These are phyloP conservation scores for Acromyrmex charruanus DNA, from an alignment of 1,140 invertebrate genomes.

Conservation along the genomic window DNA sequence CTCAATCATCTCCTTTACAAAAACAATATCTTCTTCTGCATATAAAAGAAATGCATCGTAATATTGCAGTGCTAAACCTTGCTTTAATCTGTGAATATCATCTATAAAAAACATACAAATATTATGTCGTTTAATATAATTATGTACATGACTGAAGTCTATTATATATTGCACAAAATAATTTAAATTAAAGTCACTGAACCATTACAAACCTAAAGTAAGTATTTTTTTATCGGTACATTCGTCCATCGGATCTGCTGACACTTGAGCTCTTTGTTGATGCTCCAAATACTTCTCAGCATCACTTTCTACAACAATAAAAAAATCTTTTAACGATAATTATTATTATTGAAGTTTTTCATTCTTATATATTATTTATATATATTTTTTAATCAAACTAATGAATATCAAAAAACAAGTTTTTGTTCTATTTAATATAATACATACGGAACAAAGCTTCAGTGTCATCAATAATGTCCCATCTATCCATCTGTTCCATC, in stretches of 20 bases:
- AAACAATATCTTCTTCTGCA: constrained; percentile 89
- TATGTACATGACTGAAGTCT: constrained; percentile 14
- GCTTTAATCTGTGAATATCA: constrained; percentile 86
- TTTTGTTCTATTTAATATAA: constrained; percentile 1
- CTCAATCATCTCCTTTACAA: constrained; percentile 88
- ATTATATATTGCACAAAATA: constrained; percentile 45
- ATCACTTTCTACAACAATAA: constrained; percentile 82
- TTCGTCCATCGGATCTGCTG: constrained; percentile 70
- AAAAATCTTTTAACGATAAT: constrained; percentile 12
- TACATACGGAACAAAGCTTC: constrained; percentile 87
- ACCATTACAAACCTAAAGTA: constrained; percentile 78
- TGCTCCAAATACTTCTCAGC: constrained; percentile 78
- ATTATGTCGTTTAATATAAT: constrained; percentile 59
- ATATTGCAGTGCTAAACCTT: constrained; percentile 86
- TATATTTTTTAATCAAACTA: constrained; percentile 13
- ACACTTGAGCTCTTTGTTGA: constrained; percentile 69
- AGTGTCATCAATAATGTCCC: constrained; percentile 89
- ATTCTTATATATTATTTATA: background rate
- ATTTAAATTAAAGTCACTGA: constrained; percentile 27
- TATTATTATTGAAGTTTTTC: background rate
- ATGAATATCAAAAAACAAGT: background rate
- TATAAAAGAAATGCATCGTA: constrained; percentile 92
- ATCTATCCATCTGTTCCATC: constrained; percentile 89
- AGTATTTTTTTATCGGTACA: constrained; percentile 76
- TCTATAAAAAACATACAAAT: constrained; percentile 77